These are phyloP conservation scores for Calephelis virginiensis DNA, from an alignment of 1,140 invertebrate species.

Conservation along the genomic window DNA sequence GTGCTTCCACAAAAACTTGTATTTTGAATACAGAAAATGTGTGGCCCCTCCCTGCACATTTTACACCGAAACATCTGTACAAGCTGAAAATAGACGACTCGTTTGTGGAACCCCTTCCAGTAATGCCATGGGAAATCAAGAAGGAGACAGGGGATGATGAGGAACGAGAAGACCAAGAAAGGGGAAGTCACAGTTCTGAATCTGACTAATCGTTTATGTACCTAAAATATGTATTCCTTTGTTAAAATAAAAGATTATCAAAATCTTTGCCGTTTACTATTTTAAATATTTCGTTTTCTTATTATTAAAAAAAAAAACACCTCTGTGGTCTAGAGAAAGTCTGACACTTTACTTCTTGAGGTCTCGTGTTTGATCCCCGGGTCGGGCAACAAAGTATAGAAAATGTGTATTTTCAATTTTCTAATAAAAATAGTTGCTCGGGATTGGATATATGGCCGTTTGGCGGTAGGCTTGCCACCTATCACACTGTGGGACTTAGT, in stretches of 20 bases:
- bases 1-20: neutral
- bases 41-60: constrained; percentile 66
- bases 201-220: neutral
- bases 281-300: neutral
- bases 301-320: too few species aligned
- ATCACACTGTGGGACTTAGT: too few species aligned
- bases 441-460: too few species aligned
- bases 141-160: constrained; percentile 54
- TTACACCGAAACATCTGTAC: constrained; percentile 58
- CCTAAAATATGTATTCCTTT: neutral
- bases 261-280: neutral
- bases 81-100: constrained; percentile 69
- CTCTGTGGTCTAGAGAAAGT: too few species aligned
- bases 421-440: too few species aligned
- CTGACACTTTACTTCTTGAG: too few species aligned
- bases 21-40: constrained; percentile 47
- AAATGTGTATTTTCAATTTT: too few species aligned
- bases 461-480: too few species aligned
- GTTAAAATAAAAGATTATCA: too few species aligned
- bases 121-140: constrained; percentile 69
- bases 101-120: constrained; percentile 66
- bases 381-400: too few species aligned
- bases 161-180: constrained; percentile 44
- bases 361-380: too few species aligned
- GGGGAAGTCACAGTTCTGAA: constrained; percentile 38